Evolutionary conservation across 2,888 invertebrate species (phyloP).

Genomic region (Cremastinae sp.): DNA sequence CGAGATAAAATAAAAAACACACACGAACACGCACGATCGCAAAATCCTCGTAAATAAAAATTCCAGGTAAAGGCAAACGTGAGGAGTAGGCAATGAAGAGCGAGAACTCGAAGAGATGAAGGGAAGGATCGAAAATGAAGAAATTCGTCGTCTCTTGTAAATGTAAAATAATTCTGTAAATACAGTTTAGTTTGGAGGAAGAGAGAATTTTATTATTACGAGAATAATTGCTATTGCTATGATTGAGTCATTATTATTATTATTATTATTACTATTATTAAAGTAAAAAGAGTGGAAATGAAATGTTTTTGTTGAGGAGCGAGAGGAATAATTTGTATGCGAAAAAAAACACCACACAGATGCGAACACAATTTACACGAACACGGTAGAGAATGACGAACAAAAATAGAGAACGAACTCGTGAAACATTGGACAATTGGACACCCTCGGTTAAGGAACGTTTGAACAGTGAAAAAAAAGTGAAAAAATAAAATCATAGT

Average conservation of each 20-base stretch:
- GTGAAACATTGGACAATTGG: conserved; percentile 64
- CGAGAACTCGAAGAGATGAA: conserved; percentile 23
- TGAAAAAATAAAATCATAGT: conserved; percentile 68
- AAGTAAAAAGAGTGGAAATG: conserved; percentile 62
- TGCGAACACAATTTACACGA: conserved; percentile 30
- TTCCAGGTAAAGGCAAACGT: conserved; percentile 39
- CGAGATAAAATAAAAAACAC: background rate
- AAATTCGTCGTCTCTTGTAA: conserved; percentile 54
- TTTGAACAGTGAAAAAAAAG: conserved; percentile 63
- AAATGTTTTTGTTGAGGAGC: conserved; percentile 58
- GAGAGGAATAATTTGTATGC: conserved; percentile 23
- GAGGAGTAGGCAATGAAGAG: conserved; percentile 25
- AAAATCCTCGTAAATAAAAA: conserved; percentile 3
- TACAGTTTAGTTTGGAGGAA: conserved; percentile 72
- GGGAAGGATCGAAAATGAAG: conserved; percentile 15
- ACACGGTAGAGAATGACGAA: conserved; percentile 20
- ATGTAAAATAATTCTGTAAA: conserved; percentile 75
- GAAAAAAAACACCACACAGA: conserved; percentile 24
- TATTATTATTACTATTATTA: conserved; percentile 64
- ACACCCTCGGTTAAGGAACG: conserved; percentile 65
- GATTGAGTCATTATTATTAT: conserved; percentile 67
- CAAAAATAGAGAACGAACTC: conserved; percentile 53
- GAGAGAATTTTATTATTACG: conserved; percentile 64
- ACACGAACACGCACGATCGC: background rate
- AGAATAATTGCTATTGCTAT: conserved; percentile 58